Base-by-base conservation (phyloP, 2,888 invertebrate species). In the Macrophya alboannulata region DNA sequence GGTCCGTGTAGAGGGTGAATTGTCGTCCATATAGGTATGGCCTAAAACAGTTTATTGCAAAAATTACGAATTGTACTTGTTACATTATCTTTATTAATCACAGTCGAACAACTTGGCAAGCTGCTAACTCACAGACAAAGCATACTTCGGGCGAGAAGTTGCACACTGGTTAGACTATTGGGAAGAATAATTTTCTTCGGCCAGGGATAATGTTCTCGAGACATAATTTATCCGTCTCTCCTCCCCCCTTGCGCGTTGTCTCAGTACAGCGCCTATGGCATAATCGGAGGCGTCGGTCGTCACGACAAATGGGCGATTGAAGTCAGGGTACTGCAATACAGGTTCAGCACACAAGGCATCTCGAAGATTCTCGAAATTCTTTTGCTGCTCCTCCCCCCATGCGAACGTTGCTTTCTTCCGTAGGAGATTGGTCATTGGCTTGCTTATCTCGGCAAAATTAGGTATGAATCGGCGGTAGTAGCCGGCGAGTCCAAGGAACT, bases 131-230 rank as follows among this genome's bases (percentile, higher is more conserved):
- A 94, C 88, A 90, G 90, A 37, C 93, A 93, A 87, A 90, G 90
- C 25, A 62, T 89, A 4, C 88, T 94, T 15, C 94, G 95, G 88
- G 95, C 96, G 89, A 95, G 97, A 90, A 95, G 96, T 12, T 97
- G 97, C 90, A 95, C 96, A 88, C 94, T 98, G n/a, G 94, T 97
- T 25, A 95, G 96, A 88, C 94, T 97, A 43, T 92, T 97, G 85
- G 96, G 96, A n/a, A 15, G 71, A 71, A 37, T 71, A 71, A 15
- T 71, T 71, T 9, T 4, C 25, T 15, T 72, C 72, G 17, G 72
- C 43, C 8, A 4, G 12, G 43, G 6, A 10, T 10, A 72, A 17
- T 4, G 17, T 72, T 5, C 72, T n/a, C 1, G 43, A 43, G 15
- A 43, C 72, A 17, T 72, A 72, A 4, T 9, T 45, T 1, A 72